Evolutionary conservation across 30 jellyfish, hydroid and myxozoan species (phyloP).

Genomic region (Calvadosia cruxmelitensis): DNA sequence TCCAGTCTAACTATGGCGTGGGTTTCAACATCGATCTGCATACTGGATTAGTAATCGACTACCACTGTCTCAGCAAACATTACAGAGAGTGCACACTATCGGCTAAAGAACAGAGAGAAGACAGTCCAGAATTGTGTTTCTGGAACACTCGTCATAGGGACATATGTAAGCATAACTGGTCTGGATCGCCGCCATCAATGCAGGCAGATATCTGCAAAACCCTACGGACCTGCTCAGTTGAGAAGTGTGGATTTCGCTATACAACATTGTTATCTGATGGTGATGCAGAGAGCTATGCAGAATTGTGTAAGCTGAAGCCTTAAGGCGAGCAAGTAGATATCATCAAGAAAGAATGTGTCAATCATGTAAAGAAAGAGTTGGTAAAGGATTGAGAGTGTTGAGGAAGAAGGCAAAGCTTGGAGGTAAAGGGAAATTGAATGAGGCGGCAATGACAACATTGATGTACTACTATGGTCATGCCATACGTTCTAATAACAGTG

Average conservation of each 20-base stretch:
- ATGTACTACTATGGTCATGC: too few relatives aligned
- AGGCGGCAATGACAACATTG: too few relatives aligned
- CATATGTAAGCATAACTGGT: constrained; percentile 1
- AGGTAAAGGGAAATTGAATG: too few relatives aligned
- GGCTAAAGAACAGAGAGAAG: constrained; percentile 1
- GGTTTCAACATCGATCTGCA: too few relatives aligned
- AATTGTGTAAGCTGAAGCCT: not conserved
- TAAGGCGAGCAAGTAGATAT: not conserved
- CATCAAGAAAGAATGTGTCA: too few relatives aligned
- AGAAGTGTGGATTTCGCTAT: constrained; percentile 15
- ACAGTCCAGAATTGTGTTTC: constrained; percentile 1
- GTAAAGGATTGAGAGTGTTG: too few relatives aligned
- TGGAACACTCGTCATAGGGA: constrained; percentile 11
- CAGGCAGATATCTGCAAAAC: constrained; percentile 11
- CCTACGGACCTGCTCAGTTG: constrained; percentile 16
- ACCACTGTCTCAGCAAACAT: constrained; percentile 1
- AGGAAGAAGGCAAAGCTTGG: too few relatives aligned
- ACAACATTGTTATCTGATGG: constrained; percentile 29
- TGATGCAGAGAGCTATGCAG: constrained; percentile 19
- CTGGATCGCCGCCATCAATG: constrained; percentile 21
- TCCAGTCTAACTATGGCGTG: too few relatives aligned
- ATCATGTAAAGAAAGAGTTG: too few relatives aligned
- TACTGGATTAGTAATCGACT: too few relatives aligned
- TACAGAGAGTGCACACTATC: constrained; percentile 8
- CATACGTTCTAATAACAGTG: too few relatives aligned